Evolutionary conservation across 2,113 vertebrate genomes (phyloP).

Genomic region (Clupea harengus): DNA sequence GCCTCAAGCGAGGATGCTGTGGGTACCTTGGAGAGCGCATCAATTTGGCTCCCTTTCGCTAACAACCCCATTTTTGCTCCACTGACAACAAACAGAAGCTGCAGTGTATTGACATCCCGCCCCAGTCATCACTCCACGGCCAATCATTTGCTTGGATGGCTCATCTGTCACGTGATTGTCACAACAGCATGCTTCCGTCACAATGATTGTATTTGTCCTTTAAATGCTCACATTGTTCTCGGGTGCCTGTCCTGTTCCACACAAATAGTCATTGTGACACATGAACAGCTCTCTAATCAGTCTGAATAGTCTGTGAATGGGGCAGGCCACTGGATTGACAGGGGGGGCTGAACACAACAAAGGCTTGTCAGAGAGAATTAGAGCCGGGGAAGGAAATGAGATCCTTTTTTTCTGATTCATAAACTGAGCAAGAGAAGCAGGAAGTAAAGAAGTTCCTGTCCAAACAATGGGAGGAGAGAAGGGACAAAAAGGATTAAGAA

Average conservation of each 20-base stretch:
- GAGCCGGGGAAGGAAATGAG: background rate
- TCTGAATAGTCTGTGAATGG: background rate
- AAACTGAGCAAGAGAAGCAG: background rate
- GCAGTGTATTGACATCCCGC: background rate
- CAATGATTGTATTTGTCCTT: background rate
- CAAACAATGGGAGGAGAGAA: background rate
- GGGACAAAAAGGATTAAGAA: background rate
- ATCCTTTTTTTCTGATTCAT: background rate
- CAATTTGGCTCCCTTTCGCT: background rate
- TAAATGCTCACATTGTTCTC: background rate
- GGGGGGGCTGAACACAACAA: background rate
- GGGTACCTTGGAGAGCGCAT: background rate
- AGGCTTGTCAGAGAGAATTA: conserved; percentile 13
- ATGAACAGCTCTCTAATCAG: background rate
- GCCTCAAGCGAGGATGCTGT: background rate
- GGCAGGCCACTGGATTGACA: background rate
- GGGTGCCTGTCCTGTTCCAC: background rate
- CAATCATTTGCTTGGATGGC: background rate
- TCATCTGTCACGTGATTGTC: background rate
- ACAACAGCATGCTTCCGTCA: background rate
- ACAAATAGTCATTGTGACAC: conserved; percentile 4
- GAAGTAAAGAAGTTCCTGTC: background rate
- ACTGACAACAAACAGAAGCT: background rate
- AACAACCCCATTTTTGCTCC: background rate
- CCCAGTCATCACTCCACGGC: background rate